Evolutionary conservation across 2,113 vertebrate genomes (phyloP).

Genomic region (Acinonyx jubatus): DNA sequence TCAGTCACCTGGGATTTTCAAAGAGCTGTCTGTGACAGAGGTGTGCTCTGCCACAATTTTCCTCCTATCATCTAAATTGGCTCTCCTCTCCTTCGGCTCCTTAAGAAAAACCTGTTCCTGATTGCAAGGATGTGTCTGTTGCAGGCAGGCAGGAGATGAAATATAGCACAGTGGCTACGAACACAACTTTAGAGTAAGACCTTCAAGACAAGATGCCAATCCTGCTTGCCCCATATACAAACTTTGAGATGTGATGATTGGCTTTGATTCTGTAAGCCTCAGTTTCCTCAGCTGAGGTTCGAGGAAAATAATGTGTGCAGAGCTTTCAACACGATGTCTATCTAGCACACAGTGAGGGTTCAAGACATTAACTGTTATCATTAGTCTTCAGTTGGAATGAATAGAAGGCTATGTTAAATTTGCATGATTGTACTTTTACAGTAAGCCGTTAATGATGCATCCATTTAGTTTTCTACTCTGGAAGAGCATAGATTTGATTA

Average conservation of each 20-base stretch:
- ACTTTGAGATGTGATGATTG: not conserved
- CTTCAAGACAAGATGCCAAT: not conserved
- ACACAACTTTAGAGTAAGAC: not conserved
- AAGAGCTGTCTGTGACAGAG: not conserved
- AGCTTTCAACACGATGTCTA: not conserved
- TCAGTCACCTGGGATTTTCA: not conserved
- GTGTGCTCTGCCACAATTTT: not conserved
- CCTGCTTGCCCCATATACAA: fast-evolving
- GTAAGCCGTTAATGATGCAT: conserved; percentile 68
- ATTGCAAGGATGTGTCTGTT: not conserved
- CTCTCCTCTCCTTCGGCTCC: not conserved
- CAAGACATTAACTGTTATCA: not conserved
- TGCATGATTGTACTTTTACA: conserved; percentile 77
- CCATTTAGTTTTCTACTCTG: conserved; percentile 54
- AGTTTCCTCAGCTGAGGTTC: not conserved
- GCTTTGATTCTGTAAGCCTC: not conserved
- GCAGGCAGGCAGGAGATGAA: not conserved
- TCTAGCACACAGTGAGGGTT: not conserved
- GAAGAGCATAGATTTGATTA: conserved; percentile 79
- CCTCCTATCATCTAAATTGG: not conserved
- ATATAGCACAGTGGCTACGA: not conserved
- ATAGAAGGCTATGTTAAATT: conserved; percentile 33
- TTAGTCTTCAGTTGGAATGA: not conserved
- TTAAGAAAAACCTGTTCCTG: conserved; percentile 18
- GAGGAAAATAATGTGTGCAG: not conserved